Evolutionary conservation across 2,113 vertebrate species (phyloP).

Genomic region (Mastomys coucha): DNA sequence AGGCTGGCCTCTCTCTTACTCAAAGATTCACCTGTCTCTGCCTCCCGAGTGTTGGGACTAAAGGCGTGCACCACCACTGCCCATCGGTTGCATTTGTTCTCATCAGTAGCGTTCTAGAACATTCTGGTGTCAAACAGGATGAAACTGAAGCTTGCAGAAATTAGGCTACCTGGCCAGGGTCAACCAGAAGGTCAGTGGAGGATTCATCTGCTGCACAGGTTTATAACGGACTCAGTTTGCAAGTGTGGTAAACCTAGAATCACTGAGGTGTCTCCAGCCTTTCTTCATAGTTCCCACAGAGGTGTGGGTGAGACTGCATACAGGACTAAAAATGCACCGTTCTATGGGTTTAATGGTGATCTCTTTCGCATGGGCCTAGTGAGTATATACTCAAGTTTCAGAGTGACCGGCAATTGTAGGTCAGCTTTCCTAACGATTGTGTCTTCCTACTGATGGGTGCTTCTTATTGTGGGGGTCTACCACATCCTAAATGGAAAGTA

Average conservation of each 20-base stretch:
- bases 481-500: background rate
- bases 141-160: background rate
- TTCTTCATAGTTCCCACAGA: background rate
- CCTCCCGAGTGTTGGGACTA: background rate
- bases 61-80: background rate
- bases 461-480: background rate
- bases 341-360: background rate
- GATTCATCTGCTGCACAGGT: background rate
- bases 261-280: background rate
- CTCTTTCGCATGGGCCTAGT: background rate
- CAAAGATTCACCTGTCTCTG: background rate
- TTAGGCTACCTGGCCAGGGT: background rate
- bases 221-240: background rate
- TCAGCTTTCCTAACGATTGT: background rate
- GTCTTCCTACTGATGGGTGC: background rate
- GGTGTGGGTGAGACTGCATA: fast-evolving
- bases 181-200: background rate
- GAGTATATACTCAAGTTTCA: background rate
- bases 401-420: background rate
- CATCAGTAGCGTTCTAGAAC: background rate
- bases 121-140: conserved; percentile 30
- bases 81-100: background rate
- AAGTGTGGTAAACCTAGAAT: background rate
- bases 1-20: background rate
- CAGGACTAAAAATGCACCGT: fast-evolving